Evolutionary conservation across 92 coral and sea anemone genomes (phyloP).

Genomic region (Umimayanthus kanabou): DNA sequence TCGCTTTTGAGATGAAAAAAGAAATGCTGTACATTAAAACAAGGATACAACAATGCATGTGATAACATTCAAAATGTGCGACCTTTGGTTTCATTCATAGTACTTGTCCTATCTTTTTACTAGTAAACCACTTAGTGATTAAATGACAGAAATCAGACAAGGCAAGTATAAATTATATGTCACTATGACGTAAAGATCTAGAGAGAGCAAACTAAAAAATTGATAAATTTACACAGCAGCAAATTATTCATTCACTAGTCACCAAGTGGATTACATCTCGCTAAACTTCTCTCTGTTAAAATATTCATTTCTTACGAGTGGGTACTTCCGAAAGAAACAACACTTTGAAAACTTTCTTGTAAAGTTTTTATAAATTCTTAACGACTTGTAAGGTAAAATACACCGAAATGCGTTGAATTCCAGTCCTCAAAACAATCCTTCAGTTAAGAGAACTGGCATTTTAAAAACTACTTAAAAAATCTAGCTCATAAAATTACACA

Average conservation of each 20-base stretch:
- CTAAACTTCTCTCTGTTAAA: neutral
- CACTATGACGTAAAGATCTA: neutral
- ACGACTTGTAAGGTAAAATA: neutral
- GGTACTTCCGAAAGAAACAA: neutral
- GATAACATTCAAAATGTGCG: neutral
- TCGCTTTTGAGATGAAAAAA: neutral
- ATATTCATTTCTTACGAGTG: neutral
- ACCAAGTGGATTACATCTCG: neutral
- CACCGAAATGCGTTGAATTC: neutral
- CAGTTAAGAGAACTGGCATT: slow-evolving; percentile 21
- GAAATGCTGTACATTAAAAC: neutral
- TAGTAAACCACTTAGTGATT: slow-evolving; percentile 8
- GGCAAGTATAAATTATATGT: neutral
- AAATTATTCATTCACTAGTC: neutral
- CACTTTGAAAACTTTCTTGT: neutral
- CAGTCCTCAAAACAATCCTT: neutral
- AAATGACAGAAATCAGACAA: neutral
- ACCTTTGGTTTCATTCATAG: neutral
- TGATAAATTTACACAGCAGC: neutral
- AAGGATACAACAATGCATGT: neutral
- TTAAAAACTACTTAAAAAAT: slow-evolving; percentile 16
- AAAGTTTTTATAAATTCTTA: slow-evolving; percentile 6
- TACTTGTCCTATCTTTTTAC: neutral
- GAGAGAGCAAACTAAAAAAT: neutral
- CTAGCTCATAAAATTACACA: slow-evolving; percentile 35